Evolutionary conservation across 1,140 invertebrate genomes (phyloP), one percentile per base, ranked within the genome.

Genomic region (Brachionus manjavacas): DNA sequence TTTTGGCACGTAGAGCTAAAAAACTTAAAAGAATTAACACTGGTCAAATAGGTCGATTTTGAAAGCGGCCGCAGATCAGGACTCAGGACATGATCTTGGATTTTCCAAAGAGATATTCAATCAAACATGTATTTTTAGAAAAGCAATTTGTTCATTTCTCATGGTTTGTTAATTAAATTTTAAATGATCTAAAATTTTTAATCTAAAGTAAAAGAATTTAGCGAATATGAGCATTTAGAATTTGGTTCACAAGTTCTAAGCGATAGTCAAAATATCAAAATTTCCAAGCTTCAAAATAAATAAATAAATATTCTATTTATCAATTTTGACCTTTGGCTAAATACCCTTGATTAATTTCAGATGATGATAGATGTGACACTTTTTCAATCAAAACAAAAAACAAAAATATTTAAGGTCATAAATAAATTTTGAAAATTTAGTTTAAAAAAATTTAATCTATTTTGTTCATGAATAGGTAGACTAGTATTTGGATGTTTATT

Each of bases 301-400:
- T 52, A 52, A 70, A 70, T 70, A 70, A 70, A 70, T 72, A 41
- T 72, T 41, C 68, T 72, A 46, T 72, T 72, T 72, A 72, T 72
- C 68, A 72, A 72, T 72, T 41, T 9, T 72, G 68, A 72, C 68
- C 68, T 72, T 72, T 72, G 39, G 68, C 31, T 41, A 39, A 72
- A 72, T 72, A 72, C 31, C n/a, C 68, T n/a, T 72, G 68, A 72
- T 72, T 72, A 35, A 72, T 39, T 72, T 72, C 68, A 72, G 68
- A 72, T 72, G 68, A 72, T 72, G 68, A 72, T 46, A 72, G 39
- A 72, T 72, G 68, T 72, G 68, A 72, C 68, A 72, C 68, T 41
- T 72, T 60, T 41, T 72, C 16, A 72, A 43, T 16, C 31, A 72
- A 41, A 72, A 72, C 28, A 72, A 72, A 72, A n/a, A 72, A 72